Conservation (phyloP, 2,888 invertebrate genomes). For the Diogma glabrata region DNA sequence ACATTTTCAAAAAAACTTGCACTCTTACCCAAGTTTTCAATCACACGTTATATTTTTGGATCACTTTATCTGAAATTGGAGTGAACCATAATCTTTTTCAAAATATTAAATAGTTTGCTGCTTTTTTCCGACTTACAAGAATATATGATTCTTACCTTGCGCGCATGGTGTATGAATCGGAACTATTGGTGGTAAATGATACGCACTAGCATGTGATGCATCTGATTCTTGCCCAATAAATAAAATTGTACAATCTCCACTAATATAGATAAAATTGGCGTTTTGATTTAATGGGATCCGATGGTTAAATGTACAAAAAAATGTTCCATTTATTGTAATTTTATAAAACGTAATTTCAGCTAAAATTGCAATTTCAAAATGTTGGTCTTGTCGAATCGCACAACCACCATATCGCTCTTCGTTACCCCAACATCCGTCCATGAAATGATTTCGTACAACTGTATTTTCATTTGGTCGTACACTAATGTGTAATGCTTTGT, state of each 20-base stretch:
- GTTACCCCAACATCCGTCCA: slow-evolving; percentile 38
- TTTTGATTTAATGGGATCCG: slow-evolving; percentile 44
- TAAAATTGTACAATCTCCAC: slow-evolving; percentile 3
- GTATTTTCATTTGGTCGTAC: slow-evolving; percentile 41
- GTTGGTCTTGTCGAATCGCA: slow-evolving; percentile 50
- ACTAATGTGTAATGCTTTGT: slow-evolving; percentile 61
- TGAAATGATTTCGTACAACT: slow-evolving; percentile 41
- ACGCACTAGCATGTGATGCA: too few relatives aligned
- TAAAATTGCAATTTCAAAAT: slow-evolving; percentile 59
- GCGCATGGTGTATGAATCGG: background rate
- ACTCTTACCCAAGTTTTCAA: too few relatives aligned
- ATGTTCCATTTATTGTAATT: slow-evolving; percentile 67
- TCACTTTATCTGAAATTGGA: too few relatives aligned
- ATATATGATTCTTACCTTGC: too few relatives aligned
- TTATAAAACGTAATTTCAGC: slow-evolving; percentile 40
- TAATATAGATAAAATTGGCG: background rate
- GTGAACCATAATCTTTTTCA: too few relatives aligned
- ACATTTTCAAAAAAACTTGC: too few relatives aligned
- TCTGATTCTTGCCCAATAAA: slow-evolving; percentile 7
- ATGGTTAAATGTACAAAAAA: slow-evolving; percentile 66
- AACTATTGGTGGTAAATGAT: too few relatives aligned
- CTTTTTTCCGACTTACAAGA: too few relatives aligned
- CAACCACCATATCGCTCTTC: slow-evolving; percentile 43
- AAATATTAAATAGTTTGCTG: too few relatives aligned
- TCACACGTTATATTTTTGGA: too few relatives aligned